Evolutionary conservation across 1,140 invertebrate species (phyloP).

Genomic region (Brachionus rubens): DNA sequence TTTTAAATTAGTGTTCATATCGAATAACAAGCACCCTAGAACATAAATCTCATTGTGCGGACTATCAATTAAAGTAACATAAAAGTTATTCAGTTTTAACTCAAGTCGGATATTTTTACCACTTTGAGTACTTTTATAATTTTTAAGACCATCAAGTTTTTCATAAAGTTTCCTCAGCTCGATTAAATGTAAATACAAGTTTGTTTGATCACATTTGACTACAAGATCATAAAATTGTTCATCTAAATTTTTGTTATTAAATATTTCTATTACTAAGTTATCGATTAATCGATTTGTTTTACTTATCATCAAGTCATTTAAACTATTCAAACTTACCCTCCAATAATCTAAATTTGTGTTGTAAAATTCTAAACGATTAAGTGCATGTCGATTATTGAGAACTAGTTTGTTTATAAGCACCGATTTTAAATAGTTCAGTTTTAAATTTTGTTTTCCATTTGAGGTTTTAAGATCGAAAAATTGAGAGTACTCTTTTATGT

Average conservation of each 20-base stretch:
- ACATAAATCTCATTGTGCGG: slow-evolving; percentile 6
- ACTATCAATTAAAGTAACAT: neutral
- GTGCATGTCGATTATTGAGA: neutral
- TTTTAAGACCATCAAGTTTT: neutral
- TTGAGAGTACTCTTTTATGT: neutral
- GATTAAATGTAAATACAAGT: neutral
- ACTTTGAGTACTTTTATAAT: neutral
- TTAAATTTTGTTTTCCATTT: neutral
- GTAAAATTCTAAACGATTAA: slow-evolving; percentile 21
- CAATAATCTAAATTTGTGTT: slow-evolving; percentile 16
- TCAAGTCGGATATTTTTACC: neutral
- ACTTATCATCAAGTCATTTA: slow-evolving; percentile 12
- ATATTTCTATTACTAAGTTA: slow-evolving; percentile 13
- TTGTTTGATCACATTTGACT: neutral
- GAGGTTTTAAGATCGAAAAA: neutral
- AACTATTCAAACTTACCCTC: neutral
- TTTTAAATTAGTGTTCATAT: slow-evolving; percentile 32
- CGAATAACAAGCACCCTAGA: neutral
- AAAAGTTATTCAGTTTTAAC: slow-evolving; percentile 15
- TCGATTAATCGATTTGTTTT: slow-evolving; percentile 7
- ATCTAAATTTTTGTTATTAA: neutral
- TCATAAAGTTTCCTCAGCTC: neutral
- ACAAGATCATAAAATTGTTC: neutral
- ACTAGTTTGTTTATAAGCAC: neutral
- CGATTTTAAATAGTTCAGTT: neutral